phyloP scores from a whole-genome alignment of 2,888 invertebrate species.

The Drosophila colorata region DNA sequence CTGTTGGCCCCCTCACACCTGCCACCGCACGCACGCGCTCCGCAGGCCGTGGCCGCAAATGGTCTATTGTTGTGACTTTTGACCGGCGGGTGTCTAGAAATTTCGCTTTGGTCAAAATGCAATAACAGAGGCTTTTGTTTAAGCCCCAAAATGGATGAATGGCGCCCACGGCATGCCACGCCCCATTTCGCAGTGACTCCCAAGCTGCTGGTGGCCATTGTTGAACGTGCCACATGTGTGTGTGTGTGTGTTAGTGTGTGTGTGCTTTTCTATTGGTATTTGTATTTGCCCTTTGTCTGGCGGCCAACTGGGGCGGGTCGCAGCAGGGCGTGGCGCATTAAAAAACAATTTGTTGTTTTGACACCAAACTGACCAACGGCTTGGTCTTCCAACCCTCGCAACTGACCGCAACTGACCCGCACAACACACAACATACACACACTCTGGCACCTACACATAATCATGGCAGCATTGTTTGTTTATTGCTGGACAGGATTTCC shows the following conservation, averaged over 20 bases:
- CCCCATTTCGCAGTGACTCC: slow-evolving; percentile 9
- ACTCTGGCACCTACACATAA: slow-evolving; percentile 10
- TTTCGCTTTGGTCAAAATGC: slow-evolving; percentile 31
- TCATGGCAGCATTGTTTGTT: slow-evolving; percentile 59
- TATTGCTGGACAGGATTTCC: slow-evolving; percentile 67
- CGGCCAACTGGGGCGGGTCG: not conserved
- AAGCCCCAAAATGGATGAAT: slow-evolving; percentile 44
- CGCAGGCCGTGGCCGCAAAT: slow-evolving; percentile 22
- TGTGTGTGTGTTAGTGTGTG: not conserved
- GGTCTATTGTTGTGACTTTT: slow-evolving; percentile 63
- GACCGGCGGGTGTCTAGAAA: slow-evolving; percentile 42
- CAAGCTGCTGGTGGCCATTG: slow-evolving; percentile 40
- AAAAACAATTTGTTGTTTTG: slow-evolving; percentile 80
- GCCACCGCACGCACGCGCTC: not conserved
- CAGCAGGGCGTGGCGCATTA: slow-evolving; percentile 55
- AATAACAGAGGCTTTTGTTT: slow-evolving; percentile 53
- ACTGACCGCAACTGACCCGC: slow-evolving; percentile 59
- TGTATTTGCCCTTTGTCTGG: slow-evolving; percentile 69
- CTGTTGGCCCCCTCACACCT: not conserved
- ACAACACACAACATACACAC: slow-evolving; percentile 26
- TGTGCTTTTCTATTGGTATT: slow-evolving; percentile 27
- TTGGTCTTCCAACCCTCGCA: slow-evolving; percentile 20
- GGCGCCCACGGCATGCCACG: slow-evolving; percentile 17
- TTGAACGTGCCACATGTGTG: slow-evolving; percentile 25
- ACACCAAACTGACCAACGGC: slow-evolving; percentile 70